Conservation (phyloP, 2,113 vertebrate species). For the Solea solea region DNA sequence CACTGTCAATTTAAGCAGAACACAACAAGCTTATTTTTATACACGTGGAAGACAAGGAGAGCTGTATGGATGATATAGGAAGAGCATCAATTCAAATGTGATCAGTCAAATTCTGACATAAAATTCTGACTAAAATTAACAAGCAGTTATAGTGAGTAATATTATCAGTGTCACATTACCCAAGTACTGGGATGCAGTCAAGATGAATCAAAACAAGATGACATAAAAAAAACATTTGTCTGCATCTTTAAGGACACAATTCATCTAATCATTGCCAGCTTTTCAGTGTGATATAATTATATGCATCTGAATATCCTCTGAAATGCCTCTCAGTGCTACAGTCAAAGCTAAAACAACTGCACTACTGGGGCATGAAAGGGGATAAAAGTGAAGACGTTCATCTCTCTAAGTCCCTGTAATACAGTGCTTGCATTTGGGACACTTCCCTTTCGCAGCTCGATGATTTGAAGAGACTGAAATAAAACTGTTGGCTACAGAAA, state of each 20-base stretch:
- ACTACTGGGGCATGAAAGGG: not conserved
- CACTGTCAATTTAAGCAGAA: not conserved
- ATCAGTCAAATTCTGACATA: slow-evolving; percentile 51
- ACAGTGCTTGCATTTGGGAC: not conserved
- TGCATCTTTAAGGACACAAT: slow-evolving; percentile 35
- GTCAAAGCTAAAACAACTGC: slow-evolving; percentile 6
- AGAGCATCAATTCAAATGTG: slow-evolving; percentile 6
- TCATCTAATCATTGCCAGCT: slow-evolving; percentile 33
- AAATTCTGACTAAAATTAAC: slow-evolving; percentile 30
- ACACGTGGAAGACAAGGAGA: not conserved
- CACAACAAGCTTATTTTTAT: slow-evolving; percentile 12
- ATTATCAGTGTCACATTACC: slow-evolving; percentile 33
- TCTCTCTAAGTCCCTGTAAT: slow-evolving; percentile 10
- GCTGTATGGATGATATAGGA: slow-evolving; percentile 4
- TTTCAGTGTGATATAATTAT: slow-evolving; percentile 8
- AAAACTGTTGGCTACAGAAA: not conserved
- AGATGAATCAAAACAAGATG: slow-evolving; percentile 33
- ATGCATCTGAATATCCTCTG: not conserved
- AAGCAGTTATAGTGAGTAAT: slow-evolving; percentile 42
- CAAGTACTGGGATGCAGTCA: slow-evolving; percentile 15
- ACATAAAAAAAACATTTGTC: slow-evolving; percentile 33
- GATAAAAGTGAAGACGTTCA: slow-evolving; percentile 5
- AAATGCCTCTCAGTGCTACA: not conserved
- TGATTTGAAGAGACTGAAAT: slow-evolving; percentile 5
- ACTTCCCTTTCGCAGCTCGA: not conserved